These are phyloP conservation scores for Pseudachorutes palmiensis DNA, from an alignment of 1,140 invertebrate genomes.

Conservation along the genomic window DNA sequence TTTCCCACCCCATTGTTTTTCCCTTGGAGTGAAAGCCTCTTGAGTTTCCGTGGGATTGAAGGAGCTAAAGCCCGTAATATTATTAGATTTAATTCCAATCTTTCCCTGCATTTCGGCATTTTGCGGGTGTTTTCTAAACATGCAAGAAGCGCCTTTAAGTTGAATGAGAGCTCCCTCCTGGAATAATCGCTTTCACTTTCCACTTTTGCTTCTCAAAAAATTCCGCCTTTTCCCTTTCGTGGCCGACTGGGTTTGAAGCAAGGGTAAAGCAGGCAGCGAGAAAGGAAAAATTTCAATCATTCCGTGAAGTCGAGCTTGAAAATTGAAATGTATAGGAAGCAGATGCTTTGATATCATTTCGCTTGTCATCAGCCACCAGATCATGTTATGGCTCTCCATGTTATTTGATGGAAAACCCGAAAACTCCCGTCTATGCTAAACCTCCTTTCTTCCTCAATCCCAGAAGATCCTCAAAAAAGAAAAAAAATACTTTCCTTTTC, in stretches of 20 bases:
- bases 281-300: conserved; percentile 41
- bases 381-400: conserved; percentile 31
- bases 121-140: background rate
- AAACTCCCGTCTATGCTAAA: background rate
- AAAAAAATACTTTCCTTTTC: background rate
- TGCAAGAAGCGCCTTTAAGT: background rate
- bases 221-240: background rate
- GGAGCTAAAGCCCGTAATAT: too few species aligned
- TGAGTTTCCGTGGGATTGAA: too few species aligned
- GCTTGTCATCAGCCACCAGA: conserved; percentile 39
- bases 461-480: background rate
- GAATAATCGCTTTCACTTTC: conserved; percentile 6
- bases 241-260: background rate
- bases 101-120: too few species aligned
- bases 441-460: background rate
- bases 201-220: background rate
- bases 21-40: too few species aligned
- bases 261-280: background rate
- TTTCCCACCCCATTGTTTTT: too few species aligned
- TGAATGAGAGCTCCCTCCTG: background rate
- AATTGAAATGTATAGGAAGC: conserved; percentile 41
- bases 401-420: conserved; percentile 38
- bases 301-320: conserved; percentile 41
- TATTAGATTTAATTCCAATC: too few species aligned
- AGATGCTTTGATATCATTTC: conserved; percentile 42